Conservation (phyloP, 2,888 invertebrate species). For the Hoplodrina blanda region DNA sequence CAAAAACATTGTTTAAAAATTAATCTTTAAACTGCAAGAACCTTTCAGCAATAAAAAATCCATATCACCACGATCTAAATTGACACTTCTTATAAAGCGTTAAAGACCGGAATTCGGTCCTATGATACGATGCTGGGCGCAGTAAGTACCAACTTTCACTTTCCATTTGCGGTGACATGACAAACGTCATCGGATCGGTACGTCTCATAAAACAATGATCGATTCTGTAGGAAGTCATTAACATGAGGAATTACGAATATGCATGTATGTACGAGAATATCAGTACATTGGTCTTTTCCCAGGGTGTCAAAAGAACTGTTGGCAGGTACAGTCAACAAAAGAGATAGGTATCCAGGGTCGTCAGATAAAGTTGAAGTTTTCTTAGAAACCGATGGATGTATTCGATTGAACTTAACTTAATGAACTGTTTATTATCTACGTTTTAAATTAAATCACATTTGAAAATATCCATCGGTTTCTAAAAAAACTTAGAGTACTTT, state of each 20-base stretch:
- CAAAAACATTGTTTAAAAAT: too few species aligned
- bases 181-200: slow-evolving; percentile 48
- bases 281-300: slow-evolving; percentile 9
- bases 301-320: not conserved
- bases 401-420: too few species aligned
- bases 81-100: slow-evolving; percentile 1
- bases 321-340: not conserved
- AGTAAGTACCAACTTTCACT: slow-evolving; percentile 63
- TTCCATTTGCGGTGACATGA: slow-evolving; percentile 49
- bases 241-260: slow-evolving; percentile 12
- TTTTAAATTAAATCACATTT: too few species aligned
- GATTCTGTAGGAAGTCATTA: slow-evolving; percentile 48
- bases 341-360: too few species aligned
- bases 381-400: too few species aligned
- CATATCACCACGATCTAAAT: not conserved
- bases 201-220: slow-evolving; percentile 38
- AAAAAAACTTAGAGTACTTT: too few species aligned
- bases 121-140: slow-evolving; percentile 38
- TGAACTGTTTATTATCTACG: too few species aligned
- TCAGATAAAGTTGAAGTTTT: too few species aligned
- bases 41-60: not conserved
- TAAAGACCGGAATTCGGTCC: slow-evolving; percentile 35
- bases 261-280: not conserved
- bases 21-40: not conserved
- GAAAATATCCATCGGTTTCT: too few species aligned